Evolutionary conservation across 2,113 vertebrate species (phyloP).

Genomic region (Butorides virescens): DNA sequence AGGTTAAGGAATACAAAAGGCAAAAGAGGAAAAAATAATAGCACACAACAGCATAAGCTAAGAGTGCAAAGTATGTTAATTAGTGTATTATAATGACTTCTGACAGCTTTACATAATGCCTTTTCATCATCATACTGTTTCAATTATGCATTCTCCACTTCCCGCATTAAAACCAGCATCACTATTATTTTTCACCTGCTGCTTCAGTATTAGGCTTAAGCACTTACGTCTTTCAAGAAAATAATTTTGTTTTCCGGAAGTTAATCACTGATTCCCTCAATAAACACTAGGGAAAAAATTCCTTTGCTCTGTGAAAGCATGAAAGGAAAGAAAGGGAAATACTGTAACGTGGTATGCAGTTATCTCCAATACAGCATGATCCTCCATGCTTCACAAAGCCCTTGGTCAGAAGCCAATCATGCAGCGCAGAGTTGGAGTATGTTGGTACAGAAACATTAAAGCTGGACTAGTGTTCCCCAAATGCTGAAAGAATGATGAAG

Average conservation of each 20-base stretch:
- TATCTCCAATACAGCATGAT: neutral
- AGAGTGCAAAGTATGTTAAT: constrained; percentile 58
- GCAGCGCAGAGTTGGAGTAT: constrained; percentile 32
- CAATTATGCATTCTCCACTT: constrained; percentile 67
- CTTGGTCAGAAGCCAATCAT: constrained; percentile 4
- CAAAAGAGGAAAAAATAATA: constrained; percentile 55
- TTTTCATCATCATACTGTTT: constrained; percentile 73
- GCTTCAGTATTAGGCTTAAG: constrained; percentile 60
- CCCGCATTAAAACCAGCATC: constrained; percentile 56
- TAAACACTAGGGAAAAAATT: neutral
- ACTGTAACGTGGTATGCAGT: neutral
- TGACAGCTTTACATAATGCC: constrained; percentile 59
- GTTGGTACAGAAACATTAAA: constrained; percentile 23
- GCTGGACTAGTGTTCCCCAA: neutral
- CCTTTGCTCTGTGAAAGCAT: constrained; percentile 20
- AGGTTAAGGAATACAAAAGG: constrained; percentile 34
- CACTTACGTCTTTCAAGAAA: constrained; percentile 7
- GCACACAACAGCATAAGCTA: constrained; percentile 31
- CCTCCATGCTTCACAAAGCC: constrained; percentile 33
- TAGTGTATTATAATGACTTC: constrained; percentile 67
- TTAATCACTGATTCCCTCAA: constrained; percentile 37
- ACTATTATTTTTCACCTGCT: constrained; percentile 60
- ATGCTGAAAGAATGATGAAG: constrained; percentile 24
- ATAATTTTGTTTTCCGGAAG: constrained; percentile 45
- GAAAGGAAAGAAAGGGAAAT: neutral